Percentiles rank a stretch among this genome's conserved stretches.
Conservation (phyloP, 2,888 invertebrate genomes). For the Coenonympha arcania region DNA sequence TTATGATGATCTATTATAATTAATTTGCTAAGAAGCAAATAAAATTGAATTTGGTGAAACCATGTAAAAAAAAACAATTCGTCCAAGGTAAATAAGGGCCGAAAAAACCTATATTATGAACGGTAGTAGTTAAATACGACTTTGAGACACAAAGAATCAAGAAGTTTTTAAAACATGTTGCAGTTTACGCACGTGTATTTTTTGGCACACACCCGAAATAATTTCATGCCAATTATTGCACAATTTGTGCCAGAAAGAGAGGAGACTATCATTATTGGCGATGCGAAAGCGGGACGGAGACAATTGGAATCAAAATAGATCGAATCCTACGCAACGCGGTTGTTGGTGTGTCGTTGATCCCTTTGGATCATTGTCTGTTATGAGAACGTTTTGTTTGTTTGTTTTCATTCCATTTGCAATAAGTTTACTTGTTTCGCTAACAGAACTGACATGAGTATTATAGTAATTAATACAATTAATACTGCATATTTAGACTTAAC, state of each 20-base stretch:
- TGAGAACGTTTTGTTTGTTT: conserved; percentile 52
- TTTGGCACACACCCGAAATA: conserved; percentile 50
- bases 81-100: too few relatives aligned
- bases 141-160: too few relatives aligned
- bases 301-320: conserved; percentile 63
- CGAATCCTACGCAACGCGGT: conserved; percentile 60
- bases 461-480: too few relatives aligned
- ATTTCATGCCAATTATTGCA: conserved; percentile 66
- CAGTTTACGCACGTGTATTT: conserved; percentile 48
- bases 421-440: conserved; percentile 8
- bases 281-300: conserved; percentile 33
- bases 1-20: too few relatives aligned
- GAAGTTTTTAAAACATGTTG: conserved; percentile 1
- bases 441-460: too few relatives aligned
- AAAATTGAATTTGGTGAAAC: too few relatives aligned
- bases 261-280: conserved; percentile 28
- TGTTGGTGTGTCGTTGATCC: conserved; percentile 63
- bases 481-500: too few relatives aligned
- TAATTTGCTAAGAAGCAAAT: too few relatives aligned
- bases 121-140: too few relatives aligned
- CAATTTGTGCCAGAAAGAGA: conserved; percentile 44
- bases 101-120: too few relatives aligned
- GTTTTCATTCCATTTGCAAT: conserved; percentile 30
- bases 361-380: conserved; percentile 45
- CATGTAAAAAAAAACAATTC: too few relatives aligned